Evolutionary conservation across 1,140 invertebrate species (phyloP).

Genomic region (Brevipalpus yothersi): DNA sequence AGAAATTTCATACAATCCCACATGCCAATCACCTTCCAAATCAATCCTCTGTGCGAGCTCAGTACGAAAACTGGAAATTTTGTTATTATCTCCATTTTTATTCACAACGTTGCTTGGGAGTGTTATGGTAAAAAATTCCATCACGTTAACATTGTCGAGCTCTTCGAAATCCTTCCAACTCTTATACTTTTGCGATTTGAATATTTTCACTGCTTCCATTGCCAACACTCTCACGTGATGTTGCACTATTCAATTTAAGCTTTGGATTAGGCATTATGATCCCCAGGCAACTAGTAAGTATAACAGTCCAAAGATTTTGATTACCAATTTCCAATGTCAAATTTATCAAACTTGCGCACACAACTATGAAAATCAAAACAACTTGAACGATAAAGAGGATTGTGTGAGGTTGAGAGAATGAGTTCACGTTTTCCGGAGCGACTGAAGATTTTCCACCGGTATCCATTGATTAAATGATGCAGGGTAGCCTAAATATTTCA

Average conservation of each 20-base stretch:
- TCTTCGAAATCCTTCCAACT: neutral
- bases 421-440: neutral
- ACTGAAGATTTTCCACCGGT: no score
- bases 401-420: neutral
- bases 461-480: slow-evolving; percentile 47
- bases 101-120: neutral
- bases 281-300: neutral
- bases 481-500: slow-evolving; percentile 64
- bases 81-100: neutral
- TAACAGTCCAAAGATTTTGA: neutral
- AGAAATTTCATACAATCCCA: neutral
- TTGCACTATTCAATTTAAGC: no score
- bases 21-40: neutral
- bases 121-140: neutral
- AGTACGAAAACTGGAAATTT: neutral
- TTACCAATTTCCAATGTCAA: neutral
- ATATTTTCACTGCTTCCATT: neutral
- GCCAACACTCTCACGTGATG: neutral
- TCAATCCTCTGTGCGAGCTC: neutral
- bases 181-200: neutral
- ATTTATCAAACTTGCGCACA: neutral
- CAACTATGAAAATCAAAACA: neutral
- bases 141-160: neutral
- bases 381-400: neutral
- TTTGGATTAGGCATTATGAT: neutral